phyloP scores from a whole-genome alignment of 2,113 vertebrate species.

The Marcusenius ussheri region DNA sequence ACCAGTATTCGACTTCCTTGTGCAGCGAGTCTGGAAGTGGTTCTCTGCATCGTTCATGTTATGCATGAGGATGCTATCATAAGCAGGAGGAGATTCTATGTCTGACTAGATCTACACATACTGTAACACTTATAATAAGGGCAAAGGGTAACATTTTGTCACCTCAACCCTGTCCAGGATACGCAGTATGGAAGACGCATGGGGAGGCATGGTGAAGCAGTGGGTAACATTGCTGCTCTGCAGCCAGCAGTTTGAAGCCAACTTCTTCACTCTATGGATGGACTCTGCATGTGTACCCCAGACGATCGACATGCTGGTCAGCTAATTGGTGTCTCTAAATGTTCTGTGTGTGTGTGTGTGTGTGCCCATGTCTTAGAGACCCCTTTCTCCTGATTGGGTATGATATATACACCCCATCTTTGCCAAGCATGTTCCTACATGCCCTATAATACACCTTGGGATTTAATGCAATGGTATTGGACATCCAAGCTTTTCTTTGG shows the following conservation, averaged over 20 bases:
- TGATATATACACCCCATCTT: constrained; percentile 21
- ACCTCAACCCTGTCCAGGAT: background rate
- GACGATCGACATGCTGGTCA: background rate
- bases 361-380: background rate
- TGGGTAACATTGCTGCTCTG: background rate
- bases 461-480: background rate
- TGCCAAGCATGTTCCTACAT: background rate
- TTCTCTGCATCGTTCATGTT: background rate
- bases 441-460: background rate
- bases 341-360: background rate
- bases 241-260: background rate
- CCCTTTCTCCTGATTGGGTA: background rate
- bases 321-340: background rate
- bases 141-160: background rate
- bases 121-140: background rate
- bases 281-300: no score
- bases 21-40: background rate
- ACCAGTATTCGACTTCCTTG: background rate
- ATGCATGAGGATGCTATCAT: background rate
- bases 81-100: background rate
- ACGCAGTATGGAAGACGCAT: background rate
- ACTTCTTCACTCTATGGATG: background rate
- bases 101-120: background rate
- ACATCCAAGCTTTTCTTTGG: background rate
- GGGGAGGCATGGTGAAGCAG: background rate